phyloP scores from a whole-genome alignment of 2,888 invertebrate species.

The Pomacea canaliculata region DNA sequence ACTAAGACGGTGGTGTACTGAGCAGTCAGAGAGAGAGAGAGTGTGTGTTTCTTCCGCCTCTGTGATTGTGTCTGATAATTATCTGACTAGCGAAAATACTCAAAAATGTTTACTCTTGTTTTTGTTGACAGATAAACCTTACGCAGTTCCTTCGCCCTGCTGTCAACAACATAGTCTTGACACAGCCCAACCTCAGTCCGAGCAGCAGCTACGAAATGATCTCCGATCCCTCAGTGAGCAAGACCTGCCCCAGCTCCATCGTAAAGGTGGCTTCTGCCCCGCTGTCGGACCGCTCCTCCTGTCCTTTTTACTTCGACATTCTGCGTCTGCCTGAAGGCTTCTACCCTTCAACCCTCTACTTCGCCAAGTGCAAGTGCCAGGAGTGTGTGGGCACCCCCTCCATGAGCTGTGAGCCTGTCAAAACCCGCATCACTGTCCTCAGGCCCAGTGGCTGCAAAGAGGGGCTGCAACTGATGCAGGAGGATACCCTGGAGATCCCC shows the following conservation, averaged over 20 bases:
- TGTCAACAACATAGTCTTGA: background rate
- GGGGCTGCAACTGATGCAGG: conserved; percentile 10
- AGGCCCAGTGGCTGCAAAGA: conserved; percentile 9
- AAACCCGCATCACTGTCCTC: conserved; percentile 9
- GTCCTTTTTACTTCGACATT: conserved; percentile 15
- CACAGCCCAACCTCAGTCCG: background rate
- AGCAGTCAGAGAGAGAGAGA: no score
- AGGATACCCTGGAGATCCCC: background rate
- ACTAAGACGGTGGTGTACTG: no score
- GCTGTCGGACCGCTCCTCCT: conserved; percentile 12
- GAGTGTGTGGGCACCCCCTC: conserved; percentile 6
- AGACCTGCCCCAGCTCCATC: conserved; percentile 15
- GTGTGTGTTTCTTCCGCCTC: no score
- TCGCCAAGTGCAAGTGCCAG: conserved; percentile 19
- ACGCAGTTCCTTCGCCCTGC: background rate
- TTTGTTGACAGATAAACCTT: background rate
- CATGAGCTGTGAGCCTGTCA: conserved; percentile 10
- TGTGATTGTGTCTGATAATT: no score
- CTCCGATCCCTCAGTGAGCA: conserved; percentile 13
- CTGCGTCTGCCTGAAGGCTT: conserved; percentile 17
- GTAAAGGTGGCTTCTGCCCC: background rate
- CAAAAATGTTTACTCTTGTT: background rate
- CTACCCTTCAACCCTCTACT: conserved; percentile 11
- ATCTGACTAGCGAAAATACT: no score
- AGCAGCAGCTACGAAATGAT: background rate